Conservation (phyloP, 2,888 invertebrate genomes). For the Eutolmus rufibarbis region DNA sequence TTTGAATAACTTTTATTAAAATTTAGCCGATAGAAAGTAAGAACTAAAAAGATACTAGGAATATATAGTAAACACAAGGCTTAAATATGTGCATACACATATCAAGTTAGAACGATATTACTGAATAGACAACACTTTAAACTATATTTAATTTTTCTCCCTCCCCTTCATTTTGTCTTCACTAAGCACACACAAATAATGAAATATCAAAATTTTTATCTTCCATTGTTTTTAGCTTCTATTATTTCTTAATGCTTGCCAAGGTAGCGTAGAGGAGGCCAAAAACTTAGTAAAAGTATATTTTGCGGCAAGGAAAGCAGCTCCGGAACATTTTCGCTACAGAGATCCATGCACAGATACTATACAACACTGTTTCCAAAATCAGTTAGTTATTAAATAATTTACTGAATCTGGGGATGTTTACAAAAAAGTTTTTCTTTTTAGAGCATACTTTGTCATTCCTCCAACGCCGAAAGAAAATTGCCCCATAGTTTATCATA, state of each 20-base stretch:
- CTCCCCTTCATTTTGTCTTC: no score
- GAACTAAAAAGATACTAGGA: no score
- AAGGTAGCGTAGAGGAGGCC: slow-evolving; percentile 43
- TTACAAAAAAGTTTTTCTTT: not conserved
- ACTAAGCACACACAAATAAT: not conserved
- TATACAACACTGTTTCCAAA: slow-evolving; percentile 62
- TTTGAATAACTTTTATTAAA: no score
- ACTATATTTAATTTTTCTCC: no score
- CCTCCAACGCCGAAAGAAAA: slow-evolving; percentile 68
- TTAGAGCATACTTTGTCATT: slow-evolving; percentile 67
- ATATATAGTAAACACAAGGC: no score
- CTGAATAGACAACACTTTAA: no score
- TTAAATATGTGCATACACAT: no score
- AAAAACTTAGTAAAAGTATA: slow-evolving; percentile 64
- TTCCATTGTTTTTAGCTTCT: slow-evolving; percentile 41
- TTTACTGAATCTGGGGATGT: not conserved
- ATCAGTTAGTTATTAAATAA: slow-evolving; percentile 59
- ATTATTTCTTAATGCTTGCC: slow-evolving; percentile 48
- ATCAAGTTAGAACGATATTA: no score
- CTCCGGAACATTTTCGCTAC: slow-evolving; percentile 71
- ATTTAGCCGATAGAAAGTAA: no score
- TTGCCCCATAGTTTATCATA: slow-evolving; percentile 70
- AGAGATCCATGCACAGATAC: slow-evolving; percentile 63
- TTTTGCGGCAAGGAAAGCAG: slow-evolving; percentile 67
- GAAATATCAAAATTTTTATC: not conserved